Percentiles rank a stretch among this genome's conserved stretches.
phyloP scores from a whole-genome alignment of 1,140 invertebrate species.

The Drosophila melanogaster region Release_6_plus_ISO1_MT NT_033777.3:5099501-5100000 shows the following conservation, averaged over 20 bases:
- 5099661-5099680: conserved; percentile 40
- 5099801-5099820: neutral
- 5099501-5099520: neutral
- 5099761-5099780: conserved; percentile 32
- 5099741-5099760: conserved; percentile 34
- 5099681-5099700: conserved; percentile 25
- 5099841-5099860: neutral
- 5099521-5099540: conserved; percentile 34
- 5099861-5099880: too few relatives aligned
- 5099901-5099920: too few relatives aligned
- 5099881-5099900: too few relatives aligned
- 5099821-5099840: neutral
- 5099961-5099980: neutral
- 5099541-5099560: conserved; percentile 32
- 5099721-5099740: conserved; percentile 10
- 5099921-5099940: too few relatives aligned
- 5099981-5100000: neutral
- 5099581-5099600: conserved; percentile 32
- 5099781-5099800: conserved; percentile 14
- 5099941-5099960: too few relatives aligned
- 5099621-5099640: conserved; percentile 53
- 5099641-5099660: conserved; percentile 51
- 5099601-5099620: conserved; percentile 76
- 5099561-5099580: conserved; percentile 19
- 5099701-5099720: neutral